Conservation (phyloP, 2,888 invertebrate species). For the Strigamia transsilvanica region DNA sequence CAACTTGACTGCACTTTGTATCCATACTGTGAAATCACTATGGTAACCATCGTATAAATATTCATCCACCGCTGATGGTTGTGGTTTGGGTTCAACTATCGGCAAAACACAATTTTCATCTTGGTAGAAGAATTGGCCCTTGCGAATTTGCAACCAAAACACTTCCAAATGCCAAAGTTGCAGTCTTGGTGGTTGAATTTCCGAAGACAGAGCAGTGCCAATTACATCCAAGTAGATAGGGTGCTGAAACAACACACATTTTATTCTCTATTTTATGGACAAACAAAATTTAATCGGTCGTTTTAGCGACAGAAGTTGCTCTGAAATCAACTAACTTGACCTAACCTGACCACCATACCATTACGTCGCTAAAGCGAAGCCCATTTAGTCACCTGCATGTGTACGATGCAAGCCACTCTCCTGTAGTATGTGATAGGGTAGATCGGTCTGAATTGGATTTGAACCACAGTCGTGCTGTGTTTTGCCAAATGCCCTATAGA, state of each 20-base stretch:
- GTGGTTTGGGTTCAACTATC: not conserved
- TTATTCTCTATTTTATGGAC: too few species aligned
- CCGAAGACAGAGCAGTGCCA: not conserved
- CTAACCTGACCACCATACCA: too few species aligned
- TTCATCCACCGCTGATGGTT: not conserved
- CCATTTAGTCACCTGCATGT: not conserved
- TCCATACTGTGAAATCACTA: constrained; percentile 11
- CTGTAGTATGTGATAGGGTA: constrained; percentile 23
- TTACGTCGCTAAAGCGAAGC: too few species aligned
- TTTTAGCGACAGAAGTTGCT: too few species aligned
- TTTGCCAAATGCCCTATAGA: not conserved
- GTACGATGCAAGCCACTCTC: not conserved
- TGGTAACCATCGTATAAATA: constrained; percentile 44
- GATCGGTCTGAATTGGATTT: not conserved
- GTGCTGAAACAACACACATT: not conserved
- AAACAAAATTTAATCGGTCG: too few species aligned
- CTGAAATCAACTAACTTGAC: too few species aligned
- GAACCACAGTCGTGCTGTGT: not conserved
- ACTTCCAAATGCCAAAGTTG: not conserved
- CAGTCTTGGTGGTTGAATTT: not conserved
- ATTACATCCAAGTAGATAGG: not conserved
- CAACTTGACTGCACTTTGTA: too few species aligned
- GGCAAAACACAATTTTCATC: not conserved
- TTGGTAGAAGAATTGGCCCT: constrained; percentile 1
- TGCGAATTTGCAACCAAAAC: constrained; percentile 12